A percentile compares a stretch with the other conserved stretches of the same genome.
Conservation (phyloP, 1,140 invertebrate species). For the Drosophila ananassae region DNA sequence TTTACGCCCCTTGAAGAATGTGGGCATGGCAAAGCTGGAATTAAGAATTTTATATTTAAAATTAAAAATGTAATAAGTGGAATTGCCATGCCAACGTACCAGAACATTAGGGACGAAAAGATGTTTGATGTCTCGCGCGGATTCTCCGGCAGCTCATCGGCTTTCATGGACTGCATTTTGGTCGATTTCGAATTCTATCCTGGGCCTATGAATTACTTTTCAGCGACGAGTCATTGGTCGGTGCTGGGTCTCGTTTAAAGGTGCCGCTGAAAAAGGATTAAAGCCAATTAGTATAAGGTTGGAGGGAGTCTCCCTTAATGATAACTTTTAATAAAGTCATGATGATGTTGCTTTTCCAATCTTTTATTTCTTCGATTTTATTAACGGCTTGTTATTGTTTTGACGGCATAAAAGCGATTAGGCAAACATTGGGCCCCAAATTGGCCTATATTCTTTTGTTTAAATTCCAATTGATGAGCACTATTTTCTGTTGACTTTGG, state of each 20-base stretch:
- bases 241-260: conserved; percentile 10
- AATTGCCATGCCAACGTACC: conserved; percentile 38
- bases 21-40: conserved; percentile 84
- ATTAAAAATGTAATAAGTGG: not conserved
- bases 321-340: not conserved
- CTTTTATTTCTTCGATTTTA: conserved; percentile 25
- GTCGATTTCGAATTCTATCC: conserved; percentile 45
- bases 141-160: conserved; percentile 77
- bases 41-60: not conserved
- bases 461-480: conserved; percentile 2
- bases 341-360: conserved; percentile 12
- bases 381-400: conserved; percentile 27
- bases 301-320: not conserved
- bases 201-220: conserved; percentile 1
- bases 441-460: conserved; percentile 1
- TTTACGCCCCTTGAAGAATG: conserved; percentile 85
- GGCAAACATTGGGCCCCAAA: not conserved
- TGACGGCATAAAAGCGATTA: conserved; percentile 14
- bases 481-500: not conserved
- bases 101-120: conserved; percentile 76
- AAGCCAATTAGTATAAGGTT: not conserved
- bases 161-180: conserved; percentile 79
- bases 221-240: conserved; percentile 58
- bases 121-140: conserved; percentile 77
- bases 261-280: conserved; percentile 24